Conservation (phyloP, 1,140 invertebrate genomes). For the Himalopsyche phryganea region DNA sequence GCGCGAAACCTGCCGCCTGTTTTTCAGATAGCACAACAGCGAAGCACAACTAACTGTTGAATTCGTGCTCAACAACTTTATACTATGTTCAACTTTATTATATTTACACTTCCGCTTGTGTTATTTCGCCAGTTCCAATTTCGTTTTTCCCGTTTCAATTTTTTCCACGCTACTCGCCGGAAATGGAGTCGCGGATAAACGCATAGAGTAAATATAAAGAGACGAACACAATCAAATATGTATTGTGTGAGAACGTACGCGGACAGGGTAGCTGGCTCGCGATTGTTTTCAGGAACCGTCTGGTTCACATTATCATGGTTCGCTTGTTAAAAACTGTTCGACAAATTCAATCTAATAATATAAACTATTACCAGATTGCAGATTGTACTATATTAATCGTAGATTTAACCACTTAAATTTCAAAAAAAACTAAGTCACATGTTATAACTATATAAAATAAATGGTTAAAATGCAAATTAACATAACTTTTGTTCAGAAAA, state of each 20-base stretch:
- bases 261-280: not conserved
- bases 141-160: constrained; percentile 22
- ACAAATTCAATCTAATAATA: no score
- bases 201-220: constrained; percentile 35
- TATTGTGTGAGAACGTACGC: constrained; percentile 4
- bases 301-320: no score
- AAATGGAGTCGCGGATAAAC: constrained; percentile 35
- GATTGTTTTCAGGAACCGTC: no score
- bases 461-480: no score
- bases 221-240: constrained; percentile 35
- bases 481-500: no score
- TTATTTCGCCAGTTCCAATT: constrained; percentile 15
- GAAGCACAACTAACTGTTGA: constrained; percentile 16
- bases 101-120: constrained; percentile 4
- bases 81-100: constrained; percentile 4
- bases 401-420: no score
- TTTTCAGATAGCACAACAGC: no score
- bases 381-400: no score
- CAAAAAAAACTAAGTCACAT: no score
- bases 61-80: constrained; percentile 16
- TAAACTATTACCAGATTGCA: no score
- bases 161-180: constrained; percentile 22
- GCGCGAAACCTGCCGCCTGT: not conserved
- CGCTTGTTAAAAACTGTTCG: no score
- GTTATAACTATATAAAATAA: no score